Conservation (phyloP, 2,113 vertebrate species). For the Paedocypris sp. region DNA sequence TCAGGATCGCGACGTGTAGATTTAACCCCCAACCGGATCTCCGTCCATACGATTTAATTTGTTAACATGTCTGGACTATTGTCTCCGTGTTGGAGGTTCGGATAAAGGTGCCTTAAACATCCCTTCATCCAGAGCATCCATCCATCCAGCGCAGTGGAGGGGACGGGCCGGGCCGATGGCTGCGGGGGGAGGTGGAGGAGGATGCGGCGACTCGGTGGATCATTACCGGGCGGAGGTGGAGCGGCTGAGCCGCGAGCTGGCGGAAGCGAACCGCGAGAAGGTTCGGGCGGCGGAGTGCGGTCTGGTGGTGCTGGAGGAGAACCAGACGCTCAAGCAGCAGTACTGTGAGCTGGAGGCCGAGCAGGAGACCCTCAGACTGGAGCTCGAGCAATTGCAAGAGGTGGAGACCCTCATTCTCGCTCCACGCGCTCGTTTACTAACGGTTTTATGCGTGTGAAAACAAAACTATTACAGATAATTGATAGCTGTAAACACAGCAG, state of each 20-base stretch:
- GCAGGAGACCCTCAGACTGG: constrained; percentile 77
- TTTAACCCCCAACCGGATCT: constrained; percentile 8
- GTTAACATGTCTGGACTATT: constrained; percentile 14
- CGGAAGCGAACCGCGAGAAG: constrained; percentile 91
- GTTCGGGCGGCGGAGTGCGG: constrained; percentile 94
- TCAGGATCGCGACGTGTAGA: not conserved
- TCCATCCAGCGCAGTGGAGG: constrained; percentile 31
- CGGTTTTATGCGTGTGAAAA: too few species aligned
- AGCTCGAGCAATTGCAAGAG: constrained; percentile 93
- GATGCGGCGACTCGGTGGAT: constrained; percentile 65
- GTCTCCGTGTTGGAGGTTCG: constrained; percentile 6
- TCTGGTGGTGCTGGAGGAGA: constrained; percentile 90
- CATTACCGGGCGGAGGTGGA: constrained; percentile 83
- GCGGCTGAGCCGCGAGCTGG: constrained; percentile 78
- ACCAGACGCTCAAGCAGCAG: constrained; percentile 88
- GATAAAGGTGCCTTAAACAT: not conserved
- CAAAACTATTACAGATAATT: too few species aligned
- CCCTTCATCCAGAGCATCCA: not conserved
- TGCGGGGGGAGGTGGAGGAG: constrained; percentile 68
- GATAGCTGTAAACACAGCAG: too few species aligned
- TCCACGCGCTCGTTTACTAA: not conserved
- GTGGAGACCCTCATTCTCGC: constrained; percentile 46
- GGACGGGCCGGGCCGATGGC: constrained; percentile 65
- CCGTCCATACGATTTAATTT: not conserved
- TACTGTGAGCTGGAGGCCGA: constrained; percentile 85